These are phyloP conservation scores for Neocrepidodera transversa DNA, from an alignment of 2,888 invertebrate genomes.

Conservation along the genomic window DNA sequence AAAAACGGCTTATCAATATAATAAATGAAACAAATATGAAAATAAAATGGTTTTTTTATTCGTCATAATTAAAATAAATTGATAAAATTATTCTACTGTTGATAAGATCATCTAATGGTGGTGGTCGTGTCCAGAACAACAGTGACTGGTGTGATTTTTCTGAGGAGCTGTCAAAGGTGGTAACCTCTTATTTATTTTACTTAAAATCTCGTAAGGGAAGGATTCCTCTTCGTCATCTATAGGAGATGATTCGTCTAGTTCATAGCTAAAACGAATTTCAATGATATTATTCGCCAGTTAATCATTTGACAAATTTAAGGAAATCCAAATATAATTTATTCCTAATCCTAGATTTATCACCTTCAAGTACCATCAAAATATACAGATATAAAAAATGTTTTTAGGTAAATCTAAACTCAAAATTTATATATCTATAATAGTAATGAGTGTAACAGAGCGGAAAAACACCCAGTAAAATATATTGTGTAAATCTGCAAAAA, in stretches of 20 bases:
- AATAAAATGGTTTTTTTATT: background rate
- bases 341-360: too few relatives aligned
- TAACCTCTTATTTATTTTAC: slow-evolving; percentile 62
- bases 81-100: background rate
- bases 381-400: background rate
- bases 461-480: too few relatives aligned
- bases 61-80: background rate
- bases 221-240: slow-evolving; percentile 65
- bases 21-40: background rate
- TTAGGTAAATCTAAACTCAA: background rate
- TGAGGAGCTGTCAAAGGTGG: slow-evolving; percentile 36
- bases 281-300: too few relatives aligned
- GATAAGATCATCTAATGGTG: slow-evolving; percentile 27
- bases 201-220: slow-evolving; percentile 69
- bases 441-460: too few relatives aligned
- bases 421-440: too few relatives aligned
- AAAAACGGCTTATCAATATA: too few relatives aligned
- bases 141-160: slow-evolving; percentile 45
- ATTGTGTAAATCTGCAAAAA: too few relatives aligned
- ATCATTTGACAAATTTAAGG: too few relatives aligned
- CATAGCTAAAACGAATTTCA: slow-evolving; percentile 62
- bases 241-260: slow-evolving; percentile 73
- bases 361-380: background rate
- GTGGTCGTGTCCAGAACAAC: slow-evolving; percentile 52
- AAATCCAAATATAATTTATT: too few relatives aligned